Evolutionary conservation across 2,113 vertebrate species (phyloP).

Genomic region (Hemicordylus capensis): DNA sequence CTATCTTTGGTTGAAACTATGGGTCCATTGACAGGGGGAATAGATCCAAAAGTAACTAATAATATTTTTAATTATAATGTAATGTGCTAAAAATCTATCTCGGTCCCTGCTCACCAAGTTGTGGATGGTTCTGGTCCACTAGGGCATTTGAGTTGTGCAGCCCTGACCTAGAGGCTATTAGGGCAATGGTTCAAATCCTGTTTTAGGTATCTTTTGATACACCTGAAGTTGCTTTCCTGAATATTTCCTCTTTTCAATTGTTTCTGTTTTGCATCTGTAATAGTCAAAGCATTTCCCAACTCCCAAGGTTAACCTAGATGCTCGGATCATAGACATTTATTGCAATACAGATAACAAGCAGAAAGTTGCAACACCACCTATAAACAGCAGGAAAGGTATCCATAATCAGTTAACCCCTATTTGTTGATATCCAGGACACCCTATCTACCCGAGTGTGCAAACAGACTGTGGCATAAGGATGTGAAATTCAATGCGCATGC

Average conservation of each 20-base stretch:
- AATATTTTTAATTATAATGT: too few species aligned
- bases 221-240: neutral
- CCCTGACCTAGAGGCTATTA: too few species aligned
- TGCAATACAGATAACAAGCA: neutral
- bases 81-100: too few species aligned
- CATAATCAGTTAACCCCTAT: neutral
- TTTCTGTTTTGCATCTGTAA: neutral
- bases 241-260: neutral
- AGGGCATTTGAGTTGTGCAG: too few species aligned
- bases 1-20: too few species aligned
- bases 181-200: neutral
- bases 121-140: too few species aligned
- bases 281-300: neutral
- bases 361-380: neutral
- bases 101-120: too few species aligned
- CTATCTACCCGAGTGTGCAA: neutral
- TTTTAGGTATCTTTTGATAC: neutral
- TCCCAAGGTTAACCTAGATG: neutral
- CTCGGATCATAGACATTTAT: neutral
- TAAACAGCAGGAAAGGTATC: neutral
- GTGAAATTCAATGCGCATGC: too few species aligned
- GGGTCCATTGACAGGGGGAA: too few species aligned
- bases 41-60: too few species aligned
- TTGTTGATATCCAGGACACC: neutral
- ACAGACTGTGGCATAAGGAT: neutral